Evolutionary conservation across 30 jellyfish, hydroid and myxozoan genomes (phyloP).

Genomic region (Rhopilema esculentum): DNA sequence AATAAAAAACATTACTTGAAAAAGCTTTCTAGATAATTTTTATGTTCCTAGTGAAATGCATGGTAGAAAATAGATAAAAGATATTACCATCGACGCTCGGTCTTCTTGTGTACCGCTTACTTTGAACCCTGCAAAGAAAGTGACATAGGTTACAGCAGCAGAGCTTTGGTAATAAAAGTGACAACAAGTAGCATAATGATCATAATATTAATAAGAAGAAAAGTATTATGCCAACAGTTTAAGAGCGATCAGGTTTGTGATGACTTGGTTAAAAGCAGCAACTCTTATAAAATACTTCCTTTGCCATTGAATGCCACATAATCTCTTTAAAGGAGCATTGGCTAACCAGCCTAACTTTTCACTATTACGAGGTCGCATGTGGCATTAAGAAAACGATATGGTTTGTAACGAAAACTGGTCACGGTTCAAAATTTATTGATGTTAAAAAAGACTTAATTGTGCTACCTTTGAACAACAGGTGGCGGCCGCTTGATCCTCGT

Average conservation of each 20-base stretch:
- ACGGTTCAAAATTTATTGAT: background rate
- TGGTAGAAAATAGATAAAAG: background rate
- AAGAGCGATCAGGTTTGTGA: too few species aligned
- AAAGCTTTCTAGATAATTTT: background rate
- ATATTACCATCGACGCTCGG: constrained; percentile 71
- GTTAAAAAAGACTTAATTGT: background rate
- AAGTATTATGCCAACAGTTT: too few species aligned
- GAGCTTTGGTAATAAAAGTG: background rate
- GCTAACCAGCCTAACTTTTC: too few species aligned
- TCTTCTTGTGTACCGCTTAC: constrained; percentile 77
- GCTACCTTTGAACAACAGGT: constrained; percentile 88
- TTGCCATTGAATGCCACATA: too few species aligned
- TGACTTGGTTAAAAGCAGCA: too few species aligned
- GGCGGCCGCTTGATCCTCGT: constrained; percentile 85
- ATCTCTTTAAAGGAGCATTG: too few species aligned
- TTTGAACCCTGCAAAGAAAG: constrained; percentile 62
- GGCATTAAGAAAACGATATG: background rate
- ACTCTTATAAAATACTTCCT: too few species aligned
- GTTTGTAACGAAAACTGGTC: background rate
- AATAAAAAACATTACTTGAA: background rate
- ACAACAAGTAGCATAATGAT: background rate
- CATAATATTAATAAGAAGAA: too few species aligned
- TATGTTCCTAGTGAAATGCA: too few species aligned
- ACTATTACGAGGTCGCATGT: background rate
- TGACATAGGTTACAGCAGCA: background rate